Percentiles rank a stretch among this genome's conserved stretches.
Evolutionary conservation across 2,113 vertebrate species (phyloP).

Genomic region (Triplophysa rosa): DNA sequence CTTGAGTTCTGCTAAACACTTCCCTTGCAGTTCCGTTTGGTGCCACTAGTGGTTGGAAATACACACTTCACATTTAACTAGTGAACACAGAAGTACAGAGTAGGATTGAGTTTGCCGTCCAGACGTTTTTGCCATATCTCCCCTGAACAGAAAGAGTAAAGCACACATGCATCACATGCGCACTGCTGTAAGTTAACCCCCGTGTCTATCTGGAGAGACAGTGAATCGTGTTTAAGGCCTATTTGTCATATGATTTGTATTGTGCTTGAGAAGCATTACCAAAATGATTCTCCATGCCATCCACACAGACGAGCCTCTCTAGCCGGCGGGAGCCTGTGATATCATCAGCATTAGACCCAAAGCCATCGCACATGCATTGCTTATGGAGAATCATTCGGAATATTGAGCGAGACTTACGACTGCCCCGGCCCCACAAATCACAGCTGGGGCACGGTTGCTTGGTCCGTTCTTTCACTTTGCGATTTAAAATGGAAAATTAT

Average conservation of each 20-base stretch:
- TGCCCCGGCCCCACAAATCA: neutral
- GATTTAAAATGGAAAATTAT: constrained; percentile 33
- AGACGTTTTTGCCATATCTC: neutral
- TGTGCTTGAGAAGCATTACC: constrained; percentile 42
- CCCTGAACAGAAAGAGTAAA: neutral
- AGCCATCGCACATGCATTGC: constrained; percentile 24
- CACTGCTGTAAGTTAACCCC: neutral
- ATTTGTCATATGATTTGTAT: constrained; percentile 44
- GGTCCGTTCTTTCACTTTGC: neutral
- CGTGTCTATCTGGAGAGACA: constrained; percentile 9
- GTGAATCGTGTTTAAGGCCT: constrained; percentile 35
- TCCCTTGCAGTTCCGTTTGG: too few species aligned
- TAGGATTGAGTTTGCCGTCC: neutral
- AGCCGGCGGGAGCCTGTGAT: constrained; percentile 28
- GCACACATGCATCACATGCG: neutral
- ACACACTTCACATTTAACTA: too few species aligned
- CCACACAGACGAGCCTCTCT: constrained; percentile 14
- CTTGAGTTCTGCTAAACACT: too few species aligned
- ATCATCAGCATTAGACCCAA: constrained; percentile 44
- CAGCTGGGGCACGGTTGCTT: neutral
- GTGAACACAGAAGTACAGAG: neutral
- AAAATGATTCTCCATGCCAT: constrained; percentile 46
- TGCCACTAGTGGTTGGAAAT: too few species aligned
- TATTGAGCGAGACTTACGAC: constrained; percentile 3
- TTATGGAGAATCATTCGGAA: constrained; percentile 41